A percentile compares a stretch with the other conserved stretches of the same genome.
phyloP scores from a whole-genome alignment of 2,888 invertebrate species.

The Xestobium rufovillosum region DNA sequence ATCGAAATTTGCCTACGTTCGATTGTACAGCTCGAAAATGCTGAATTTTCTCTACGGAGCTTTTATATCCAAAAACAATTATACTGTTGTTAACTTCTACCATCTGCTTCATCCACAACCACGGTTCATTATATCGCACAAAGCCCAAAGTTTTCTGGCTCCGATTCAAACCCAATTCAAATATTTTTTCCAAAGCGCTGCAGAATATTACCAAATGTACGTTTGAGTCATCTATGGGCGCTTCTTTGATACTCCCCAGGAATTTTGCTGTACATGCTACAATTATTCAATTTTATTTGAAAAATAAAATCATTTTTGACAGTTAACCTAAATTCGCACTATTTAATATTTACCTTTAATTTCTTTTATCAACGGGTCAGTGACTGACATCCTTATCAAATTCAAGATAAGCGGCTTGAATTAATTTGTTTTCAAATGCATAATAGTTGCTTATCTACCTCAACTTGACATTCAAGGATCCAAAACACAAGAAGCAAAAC shows the following conservation, averaged over 20 bases:
- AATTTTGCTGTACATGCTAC: slow-evolving; percentile 42
- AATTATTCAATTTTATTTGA: too few relatives aligned
- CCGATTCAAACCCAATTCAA: slow-evolving; percentile 48
- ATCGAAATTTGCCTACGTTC: slow-evolving; percentile 43
- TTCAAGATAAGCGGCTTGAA: too few relatives aligned
- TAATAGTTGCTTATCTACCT: slow-evolving; percentile 7
- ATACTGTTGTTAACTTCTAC: slow-evolving; percentile 28
- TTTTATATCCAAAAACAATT: slow-evolving; percentile 38
- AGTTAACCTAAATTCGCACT: slow-evolving; percentile 2
- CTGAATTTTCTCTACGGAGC: slow-evolving; percentile 43
- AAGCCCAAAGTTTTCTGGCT: slow-evolving; percentile 41
- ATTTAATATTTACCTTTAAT: slow-evolving; percentile 46
- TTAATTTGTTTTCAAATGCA: too few relatives aligned
- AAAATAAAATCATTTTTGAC: slow-evolving; percentile 8
- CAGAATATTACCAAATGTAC: slow-evolving; percentile 16
- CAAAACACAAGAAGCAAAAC: too few relatives aligned
- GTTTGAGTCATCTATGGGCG: neutral
- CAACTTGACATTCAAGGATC: too few relatives aligned
- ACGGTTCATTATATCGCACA: slow-evolving; percentile 43
- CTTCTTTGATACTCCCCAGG: slow-evolving; percentile 34
- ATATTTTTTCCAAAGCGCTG: slow-evolving; percentile 40
- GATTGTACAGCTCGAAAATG: slow-evolving; percentile 41
- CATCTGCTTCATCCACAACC: slow-evolving; percentile 50
- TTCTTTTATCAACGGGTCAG: slow-evolving; percentile 52
- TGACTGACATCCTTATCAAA: slow-evolving; percentile 47